These are phyloP conservation scores for Phaedon cochleariae DNA, from an alignment of 2,888 invertebrate genomes.

Conservation along the genomic window DNA sequence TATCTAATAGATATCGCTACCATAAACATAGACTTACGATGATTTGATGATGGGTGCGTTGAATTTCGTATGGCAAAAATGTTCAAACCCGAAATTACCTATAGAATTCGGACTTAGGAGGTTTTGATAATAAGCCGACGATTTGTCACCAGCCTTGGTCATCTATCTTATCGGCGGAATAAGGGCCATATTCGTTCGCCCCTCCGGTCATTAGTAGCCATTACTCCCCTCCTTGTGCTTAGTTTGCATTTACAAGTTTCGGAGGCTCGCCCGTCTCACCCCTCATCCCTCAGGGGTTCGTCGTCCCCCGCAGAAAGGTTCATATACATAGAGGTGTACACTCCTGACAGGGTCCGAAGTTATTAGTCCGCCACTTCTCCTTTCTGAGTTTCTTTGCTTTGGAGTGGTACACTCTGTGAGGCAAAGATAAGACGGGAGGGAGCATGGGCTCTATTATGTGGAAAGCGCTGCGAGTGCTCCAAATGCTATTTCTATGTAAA, in stretches of 20 bases:
- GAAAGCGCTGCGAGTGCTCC: background rate
- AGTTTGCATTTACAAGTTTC: slow-evolving; percentile 64
- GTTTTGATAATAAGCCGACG: slow-evolving; percentile 60
- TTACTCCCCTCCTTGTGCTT: slow-evolving; percentile 61
- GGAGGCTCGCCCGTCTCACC: slow-evolving; percentile 35
- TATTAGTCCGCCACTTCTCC: slow-evolving; percentile 36
- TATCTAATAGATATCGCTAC: no score
- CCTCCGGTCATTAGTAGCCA: slow-evolving; percentile 61
- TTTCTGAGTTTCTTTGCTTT: slow-evolving; percentile 42
- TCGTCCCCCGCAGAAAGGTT: slow-evolving; percentile 58
- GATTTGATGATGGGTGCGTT: no score
- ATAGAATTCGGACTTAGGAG: no score
- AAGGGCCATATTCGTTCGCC: slow-evolving; percentile 60
- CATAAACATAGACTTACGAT: no score
- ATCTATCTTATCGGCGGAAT: slow-evolving; percentile 61
- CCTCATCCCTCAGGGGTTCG: slow-evolving; percentile 49
- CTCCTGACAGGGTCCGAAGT: slow-evolving; percentile 49
- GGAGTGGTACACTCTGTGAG: slow-evolving; percentile 43
- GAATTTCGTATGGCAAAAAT: no score
- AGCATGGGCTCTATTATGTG: slow-evolving; percentile 41
- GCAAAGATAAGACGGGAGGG: slow-evolving; percentile 49
- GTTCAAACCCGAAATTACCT: no score
- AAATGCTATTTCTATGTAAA: background rate
- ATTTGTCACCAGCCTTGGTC: slow-evolving; percentile 59
- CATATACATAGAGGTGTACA: slow-evolving; percentile 64